Base-by-base conservation (phyloP, 2,888 invertebrate species). In the Meandrusa payeni region DNA sequence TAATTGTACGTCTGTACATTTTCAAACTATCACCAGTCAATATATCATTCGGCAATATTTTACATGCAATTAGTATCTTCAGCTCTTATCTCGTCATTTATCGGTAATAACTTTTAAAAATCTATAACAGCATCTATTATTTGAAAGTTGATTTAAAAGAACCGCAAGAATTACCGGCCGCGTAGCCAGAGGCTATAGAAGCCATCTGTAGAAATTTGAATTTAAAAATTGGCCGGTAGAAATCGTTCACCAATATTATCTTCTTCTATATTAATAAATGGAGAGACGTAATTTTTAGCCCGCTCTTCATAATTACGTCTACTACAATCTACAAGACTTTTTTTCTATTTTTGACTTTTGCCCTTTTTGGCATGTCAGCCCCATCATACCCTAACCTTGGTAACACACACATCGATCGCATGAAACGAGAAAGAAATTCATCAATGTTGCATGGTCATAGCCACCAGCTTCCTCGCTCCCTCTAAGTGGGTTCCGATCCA, bases 61-160 rank as follows among this genome's bases (percentile, higher is more conserved):
- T 33, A 44, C 33, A 5, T 27, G 28, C 39, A 44, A 44, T 44
- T 44, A 44, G 27, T 7, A 27, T 23, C 5, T 12, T 19, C 32
- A 7, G 2, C 15, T 33, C 23, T 39, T 44, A 44, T 39, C 39
- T 27, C 33, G 38, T 44, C 32, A 33, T 44, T 38, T 23, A 44
- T 38, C 44, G 11, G 27, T 39, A 39, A 39, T 39, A 44, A 44
- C 33, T 44, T 39, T 41, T 28, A 40, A 34, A 41, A 50, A 48
- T 48, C 40, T 41, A 40, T 48, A 52, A 41, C 47, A 43, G 48
- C 38, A 47, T 43, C 48, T 51, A 49, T 50, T 49, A 54, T 51
- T 49, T 43, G 13, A 47, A 51, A 57, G 55, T 55, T 56, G 55
- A 56, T 58, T 56, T 54, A 54, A 53, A 52, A 52, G 48, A 57